phyloP scores from a whole-genome alignment of 2,113 vertebrate species.

The Maccullochella peelii region DNA sequence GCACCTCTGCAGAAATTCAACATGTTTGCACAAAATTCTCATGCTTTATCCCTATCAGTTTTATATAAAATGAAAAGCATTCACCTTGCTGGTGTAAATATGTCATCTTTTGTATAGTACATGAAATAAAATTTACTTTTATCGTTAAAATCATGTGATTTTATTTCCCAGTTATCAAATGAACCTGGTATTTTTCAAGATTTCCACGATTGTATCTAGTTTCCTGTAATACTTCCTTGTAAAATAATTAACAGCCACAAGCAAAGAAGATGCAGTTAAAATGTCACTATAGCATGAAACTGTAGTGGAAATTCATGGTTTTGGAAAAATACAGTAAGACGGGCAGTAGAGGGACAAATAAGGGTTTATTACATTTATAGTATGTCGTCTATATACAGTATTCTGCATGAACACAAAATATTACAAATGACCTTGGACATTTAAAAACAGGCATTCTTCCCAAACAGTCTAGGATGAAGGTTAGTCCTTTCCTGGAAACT shows the following conservation, averaged over 20 bases:
- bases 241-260: neutral
- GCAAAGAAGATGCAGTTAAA: neutral
- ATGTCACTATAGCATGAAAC: neutral
- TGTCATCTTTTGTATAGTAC: conserved; percentile 47
- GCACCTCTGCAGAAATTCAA: conserved; percentile 2
- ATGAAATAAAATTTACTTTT: conserved; percentile 52
- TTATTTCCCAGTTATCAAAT: neutral
- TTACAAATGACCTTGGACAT: conserved; percentile 40
- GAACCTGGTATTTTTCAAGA: neutral
- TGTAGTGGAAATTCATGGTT: neutral
- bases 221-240: neutral
- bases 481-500: neutral
- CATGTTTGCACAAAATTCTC: conserved; percentile 20
- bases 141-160: conserved; percentile 1
- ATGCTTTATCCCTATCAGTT: neutral
- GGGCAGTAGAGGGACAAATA: neutral
- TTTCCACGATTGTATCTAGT: neutral
- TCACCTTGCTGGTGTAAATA: conserved; percentile 38
- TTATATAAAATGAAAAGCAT: neutral
- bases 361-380: conserved; percentile 60
- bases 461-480: neutral
- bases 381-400: conserved; percentile 57
- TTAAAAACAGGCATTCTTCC: neutral
- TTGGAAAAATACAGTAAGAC: neutral
- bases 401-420: conserved; percentile 35